Conservation (phyloP, 2,113 vertebrate species). For the Neodontobutis hainanensis region DNA sequence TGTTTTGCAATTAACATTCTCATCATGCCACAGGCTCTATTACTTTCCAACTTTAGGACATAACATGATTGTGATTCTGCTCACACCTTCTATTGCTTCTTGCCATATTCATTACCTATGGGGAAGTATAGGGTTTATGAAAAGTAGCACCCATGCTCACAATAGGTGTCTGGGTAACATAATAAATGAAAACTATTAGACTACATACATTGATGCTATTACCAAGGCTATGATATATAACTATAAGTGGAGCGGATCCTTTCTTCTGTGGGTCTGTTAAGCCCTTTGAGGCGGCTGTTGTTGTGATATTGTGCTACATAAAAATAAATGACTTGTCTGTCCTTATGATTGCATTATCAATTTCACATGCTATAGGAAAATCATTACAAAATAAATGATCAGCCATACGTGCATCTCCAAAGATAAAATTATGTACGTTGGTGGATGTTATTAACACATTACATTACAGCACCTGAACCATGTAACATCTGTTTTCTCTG, state of each 20-base stretch:
- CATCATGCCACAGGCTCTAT: conserved; percentile 24
- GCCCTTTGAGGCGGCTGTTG: too few relatives aligned
- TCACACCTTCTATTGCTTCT: conserved; percentile 31
- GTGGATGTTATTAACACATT: too few relatives aligned
- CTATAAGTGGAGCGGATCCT: not conserved
- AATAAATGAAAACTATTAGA: not conserved
- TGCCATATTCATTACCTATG: conserved; percentile 23
- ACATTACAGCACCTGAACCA: not conserved
- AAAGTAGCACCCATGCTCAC: conserved; percentile 8
- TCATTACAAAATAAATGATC: too few relatives aligned
- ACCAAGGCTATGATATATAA: not conserved
- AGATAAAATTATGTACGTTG: too few relatives aligned
- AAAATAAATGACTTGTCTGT: too few relatives aligned
- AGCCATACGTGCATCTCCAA: not conserved
- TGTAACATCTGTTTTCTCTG: not conserved
- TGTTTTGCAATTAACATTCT: conserved; percentile 54
- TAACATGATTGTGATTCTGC: conserved; percentile 37
- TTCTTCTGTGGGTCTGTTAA: too few relatives aligned
- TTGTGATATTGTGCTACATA: too few relatives aligned
- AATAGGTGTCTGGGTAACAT: not conserved
- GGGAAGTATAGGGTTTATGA: conserved; percentile 36
- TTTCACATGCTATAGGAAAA: too few relatives aligned
- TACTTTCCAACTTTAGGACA: conserved; percentile 26
- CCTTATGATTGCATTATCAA: too few relatives aligned
- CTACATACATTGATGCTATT: not conserved